Base-by-base conservation (phyloP, 2,113 vertebrate genomes). In the Acrocephalus kingi region DNA sequence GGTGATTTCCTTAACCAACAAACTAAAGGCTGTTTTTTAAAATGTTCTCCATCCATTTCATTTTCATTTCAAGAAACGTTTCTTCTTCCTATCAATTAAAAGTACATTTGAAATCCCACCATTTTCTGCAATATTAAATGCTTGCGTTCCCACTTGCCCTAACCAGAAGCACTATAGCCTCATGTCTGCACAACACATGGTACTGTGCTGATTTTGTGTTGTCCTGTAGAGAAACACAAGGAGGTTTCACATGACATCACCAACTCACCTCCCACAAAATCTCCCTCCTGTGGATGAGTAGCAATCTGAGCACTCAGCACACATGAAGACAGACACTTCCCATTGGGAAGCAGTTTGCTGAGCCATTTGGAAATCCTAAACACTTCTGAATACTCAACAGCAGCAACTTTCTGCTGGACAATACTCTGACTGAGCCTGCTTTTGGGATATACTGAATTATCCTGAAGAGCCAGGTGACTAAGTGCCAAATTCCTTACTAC, bases 31-130 rank as follows among this genome's bases (percentile, higher is more conserved):
- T 66, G 15, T 41, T 84, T 93, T 84, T 30, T 6, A 31, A 61
- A 49, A 89, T 45, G 31, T 43, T n/a, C 25, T 64, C 62, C 63
- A 75, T 85, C 62, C 19, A 24, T 84, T 87, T 80, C 4, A 69
- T 89, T 94, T 90, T 81, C 41, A 67, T 71, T 74, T 84, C 84
- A 91, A 87, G 55, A 84, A 75, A 81, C 9, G n/a, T 61, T 95
- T 91, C 15, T 37, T 82, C 75, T 58, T 91, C 49, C 41, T 73
- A 31, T 39, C 17, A 30, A 75, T 91, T 41, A 72, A 78, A 87
- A 91, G 28, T 48, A 77, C 21, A 55, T 48, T 61, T 2, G 3
- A 93, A 93, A 94, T 24, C 15, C 79, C 69, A 48, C 30, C 3
- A 0, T 90, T 79, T 82, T 61, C 45, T 45, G n/a, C 45, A n/a